phyloP scores from a whole-genome alignment of 2,113 vertebrate species.

The Heptranchias perlo region DNA sequence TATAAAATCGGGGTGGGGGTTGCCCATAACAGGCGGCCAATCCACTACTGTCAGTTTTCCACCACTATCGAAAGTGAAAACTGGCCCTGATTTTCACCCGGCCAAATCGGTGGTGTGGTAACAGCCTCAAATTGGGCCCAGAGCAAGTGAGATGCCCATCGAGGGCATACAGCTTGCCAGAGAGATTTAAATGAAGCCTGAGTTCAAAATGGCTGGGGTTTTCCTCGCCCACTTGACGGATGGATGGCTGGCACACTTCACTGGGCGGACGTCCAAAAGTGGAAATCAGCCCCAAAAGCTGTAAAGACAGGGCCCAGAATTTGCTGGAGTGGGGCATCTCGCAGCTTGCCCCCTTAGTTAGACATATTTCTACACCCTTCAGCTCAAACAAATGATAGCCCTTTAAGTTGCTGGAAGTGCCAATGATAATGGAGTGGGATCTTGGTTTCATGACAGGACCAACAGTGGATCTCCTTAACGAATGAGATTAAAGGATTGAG shows the following conservation, averaged over 20 bases:
- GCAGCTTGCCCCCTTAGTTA: too few species aligned
- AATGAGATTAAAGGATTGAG: too few species aligned
- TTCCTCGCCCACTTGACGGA: not conserved
- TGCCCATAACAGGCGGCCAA: not conserved
- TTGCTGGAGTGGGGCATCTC: too few species aligned
- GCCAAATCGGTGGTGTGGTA: not conserved
- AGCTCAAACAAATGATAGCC: too few species aligned
- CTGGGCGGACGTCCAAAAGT: too few species aligned
- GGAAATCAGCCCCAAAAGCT: not conserved
- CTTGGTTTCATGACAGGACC: too few species aligned
- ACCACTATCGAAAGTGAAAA: not conserved
- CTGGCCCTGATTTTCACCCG: not conserved
- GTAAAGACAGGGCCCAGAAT: too few species aligned
- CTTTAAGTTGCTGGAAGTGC: too few species aligned
- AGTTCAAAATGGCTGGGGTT: not conserved
- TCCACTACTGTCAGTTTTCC: not conserved
- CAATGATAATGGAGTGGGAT: too few species aligned
- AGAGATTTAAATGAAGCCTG: not conserved
- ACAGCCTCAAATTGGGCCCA: not conserved
- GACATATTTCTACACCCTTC: too few species aligned
- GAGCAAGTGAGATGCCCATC: not conserved
- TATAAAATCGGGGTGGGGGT: not conserved
- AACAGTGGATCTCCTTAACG: too few species aligned
- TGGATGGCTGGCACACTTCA: not conserved
- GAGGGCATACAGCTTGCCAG: not conserved